Base-by-base conservation (phyloP, 2,797 vertebrate genomes). In the Micromesistius poutassou region DNA sequence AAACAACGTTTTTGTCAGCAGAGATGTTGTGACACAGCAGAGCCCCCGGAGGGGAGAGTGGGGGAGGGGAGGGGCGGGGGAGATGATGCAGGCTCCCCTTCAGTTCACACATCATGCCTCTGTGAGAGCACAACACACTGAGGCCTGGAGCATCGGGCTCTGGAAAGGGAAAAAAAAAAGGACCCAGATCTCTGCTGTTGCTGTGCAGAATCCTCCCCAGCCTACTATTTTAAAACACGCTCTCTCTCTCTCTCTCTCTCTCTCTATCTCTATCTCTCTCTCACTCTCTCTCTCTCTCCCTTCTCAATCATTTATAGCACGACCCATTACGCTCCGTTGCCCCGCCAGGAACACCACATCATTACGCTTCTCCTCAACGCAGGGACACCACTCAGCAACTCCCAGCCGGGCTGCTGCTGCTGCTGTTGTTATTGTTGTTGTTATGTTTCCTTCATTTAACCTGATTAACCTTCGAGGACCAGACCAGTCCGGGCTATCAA, bases 141-240 rank as follows among this genome's bases (percentile, higher is more conserved):
- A 62, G 22, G 50, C 50, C 50, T 62, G 50, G n/a, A 62, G 50
- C 50, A n/a, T 22, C n/a, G 50, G 62, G 62, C 25, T n/a, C 19
- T 16, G 46, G 46, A 50, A 55, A 5, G 31, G n/a, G n/a, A n/a
- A n/a, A n/a, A 46, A 46, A 50, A n/a, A 62, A 62, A n/a, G 25
- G 55, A 62, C n/a, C 62, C 25, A 66, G 62, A 25, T 66, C 62
- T 66, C 62, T 66, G 62, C n/a, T 66, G 62, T 28, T 66, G 62
- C 62, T 2, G 62, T 66, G 62, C 62, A 66, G 62, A 66, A 10
- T 66, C 62, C 10, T 25, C 62, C 62, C n/a, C 62, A 66, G 62
- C 50, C 28, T 66, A 8, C 62, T 28, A 28, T 25, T 28, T 66
- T 66, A 25, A 28, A 28, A 7, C 62, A 2, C n/a, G 0, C n/a